phyloP scores from a whole-genome alignment of 2,113 vertebrate species.

The Lipophrys pholis region DNA sequence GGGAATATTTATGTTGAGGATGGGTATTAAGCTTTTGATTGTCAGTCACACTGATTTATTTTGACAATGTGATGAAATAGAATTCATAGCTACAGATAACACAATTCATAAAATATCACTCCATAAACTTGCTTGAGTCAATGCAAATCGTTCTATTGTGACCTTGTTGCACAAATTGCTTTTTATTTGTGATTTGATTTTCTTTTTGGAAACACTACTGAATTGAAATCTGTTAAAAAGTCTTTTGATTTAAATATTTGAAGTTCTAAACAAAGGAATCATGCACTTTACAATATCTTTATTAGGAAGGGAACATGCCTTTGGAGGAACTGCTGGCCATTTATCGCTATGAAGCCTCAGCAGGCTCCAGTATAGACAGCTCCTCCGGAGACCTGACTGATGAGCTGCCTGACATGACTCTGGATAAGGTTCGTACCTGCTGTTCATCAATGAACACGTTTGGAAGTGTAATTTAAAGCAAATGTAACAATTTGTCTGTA shows the following conservation, averaged over 20 bases:
- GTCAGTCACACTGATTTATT: too few species aligned
- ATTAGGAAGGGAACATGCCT: slow-evolving; percentile 96
- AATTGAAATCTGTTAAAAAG: too few species aligned
- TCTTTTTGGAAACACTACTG: not conserved
- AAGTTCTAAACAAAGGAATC: not conserved
- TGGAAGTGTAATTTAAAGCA: not conserved
- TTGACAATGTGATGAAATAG: too few species aligned
- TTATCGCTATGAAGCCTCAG: slow-evolving; percentile 93
- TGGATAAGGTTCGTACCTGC: slow-evolving; percentile 91
- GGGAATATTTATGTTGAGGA: too few species aligned
- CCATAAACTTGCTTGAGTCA: not conserved
- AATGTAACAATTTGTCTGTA: not conserved
- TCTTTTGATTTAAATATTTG: too few species aligned
- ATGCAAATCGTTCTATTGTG: not conserved
- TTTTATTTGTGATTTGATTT: not conserved
- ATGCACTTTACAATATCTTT: not conserved
- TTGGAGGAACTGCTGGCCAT: slow-evolving; percentile 95
- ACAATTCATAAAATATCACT: too few species aligned
- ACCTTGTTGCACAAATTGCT: not conserved
- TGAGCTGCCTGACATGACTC: slow-evolving; percentile 97
- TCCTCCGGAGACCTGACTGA: slow-evolving; percentile 96
- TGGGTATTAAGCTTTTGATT: too few species aligned
- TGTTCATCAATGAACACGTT: not conserved
- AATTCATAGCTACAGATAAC: too few species aligned
- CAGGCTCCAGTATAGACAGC: slow-evolving; percentile 91